Conservation (phyloP, 1,140 invertebrate genomes). For the Formica selysi region DNA sequence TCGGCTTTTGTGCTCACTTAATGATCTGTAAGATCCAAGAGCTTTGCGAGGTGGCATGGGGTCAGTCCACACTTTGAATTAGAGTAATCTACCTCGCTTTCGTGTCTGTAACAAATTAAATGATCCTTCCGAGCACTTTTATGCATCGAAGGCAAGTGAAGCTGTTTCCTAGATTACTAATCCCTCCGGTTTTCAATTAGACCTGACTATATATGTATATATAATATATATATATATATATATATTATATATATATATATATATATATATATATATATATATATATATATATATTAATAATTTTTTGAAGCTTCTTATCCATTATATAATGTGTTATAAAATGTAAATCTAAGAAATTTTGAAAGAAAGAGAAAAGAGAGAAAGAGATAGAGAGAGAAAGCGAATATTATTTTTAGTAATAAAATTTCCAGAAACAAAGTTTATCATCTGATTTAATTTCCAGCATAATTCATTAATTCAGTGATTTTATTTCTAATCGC, state of each 20-base stretch:
- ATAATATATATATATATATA: neutral
- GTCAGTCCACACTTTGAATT: conserved; percentile 42
- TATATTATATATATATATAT: no score
- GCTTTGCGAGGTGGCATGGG: conserved; percentile 26
- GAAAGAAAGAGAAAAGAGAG: no score
- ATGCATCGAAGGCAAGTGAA: conserved; percentile 3
- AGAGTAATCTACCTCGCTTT: conserved; percentile 51
- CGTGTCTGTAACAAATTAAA: conserved; percentile 46
- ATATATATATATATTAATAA: neutral
- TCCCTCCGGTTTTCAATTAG: conserved; percentile 1
- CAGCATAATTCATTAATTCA: conserved; percentile 1
- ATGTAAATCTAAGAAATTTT: neutral
- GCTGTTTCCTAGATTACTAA: neutral
- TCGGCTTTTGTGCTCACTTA: conserved; percentile 65
- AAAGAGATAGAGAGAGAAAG: neutral
- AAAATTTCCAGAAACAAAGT: neutral
- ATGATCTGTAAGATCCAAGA: conserved; percentile 61
- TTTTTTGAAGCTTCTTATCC: neutral
- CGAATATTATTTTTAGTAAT: neutral
- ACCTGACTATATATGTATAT: neutral
- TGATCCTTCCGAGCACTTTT: conserved; percentile 45
- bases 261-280: neutral
- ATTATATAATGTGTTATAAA: neutral
- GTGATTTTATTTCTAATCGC: neutral
- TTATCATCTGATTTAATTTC: neutral